Evolutionary conservation across 2,888 invertebrate genomes (phyloP).

Genomic region (Lasioglossum zephyrum): DNA sequence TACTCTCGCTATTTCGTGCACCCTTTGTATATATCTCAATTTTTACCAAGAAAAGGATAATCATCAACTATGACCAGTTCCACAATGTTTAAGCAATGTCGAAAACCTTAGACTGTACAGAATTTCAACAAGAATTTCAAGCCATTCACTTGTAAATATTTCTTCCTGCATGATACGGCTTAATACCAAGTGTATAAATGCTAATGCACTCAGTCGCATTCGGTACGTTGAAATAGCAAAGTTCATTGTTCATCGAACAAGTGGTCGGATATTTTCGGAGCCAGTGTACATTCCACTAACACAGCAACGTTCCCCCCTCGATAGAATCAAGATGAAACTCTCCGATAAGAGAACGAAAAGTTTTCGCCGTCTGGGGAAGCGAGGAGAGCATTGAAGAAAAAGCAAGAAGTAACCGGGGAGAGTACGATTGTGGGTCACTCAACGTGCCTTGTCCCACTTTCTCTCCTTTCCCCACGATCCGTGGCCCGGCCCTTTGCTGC

Average conservation of each 20-base stretch:
- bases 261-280: slow-evolving; percentile 1
- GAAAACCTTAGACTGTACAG: neutral
- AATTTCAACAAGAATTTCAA: neutral
- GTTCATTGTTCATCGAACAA: slow-evolving; percentile 8
- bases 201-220: neutral
- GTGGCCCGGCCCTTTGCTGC: slow-evolving; percentile 40
- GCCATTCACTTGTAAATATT: neutral
- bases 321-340: slow-evolving; percentile 19
- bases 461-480: slow-evolving; percentile 78
- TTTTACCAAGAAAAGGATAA: neutral
- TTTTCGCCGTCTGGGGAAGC: slow-evolving; percentile 12
- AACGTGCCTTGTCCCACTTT: slow-evolving; percentile 76
- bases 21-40: neutral
- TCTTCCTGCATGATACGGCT: neutral
- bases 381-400: slow-evolving; percentile 19
- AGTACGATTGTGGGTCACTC: slow-evolving; percentile 72
- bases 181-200: neutral
- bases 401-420: slow-evolving; percentile 29
- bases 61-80: too few relatives aligned
- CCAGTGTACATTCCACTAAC: neutral
- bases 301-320: neutral
- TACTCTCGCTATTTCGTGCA: neutral
- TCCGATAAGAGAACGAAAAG: slow-evolving; percentile 29
- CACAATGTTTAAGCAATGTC: neutral
- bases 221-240: neutral